Conservation (phyloP, 2,113 vertebrate species). For the Clarias gariepinus region DNA sequence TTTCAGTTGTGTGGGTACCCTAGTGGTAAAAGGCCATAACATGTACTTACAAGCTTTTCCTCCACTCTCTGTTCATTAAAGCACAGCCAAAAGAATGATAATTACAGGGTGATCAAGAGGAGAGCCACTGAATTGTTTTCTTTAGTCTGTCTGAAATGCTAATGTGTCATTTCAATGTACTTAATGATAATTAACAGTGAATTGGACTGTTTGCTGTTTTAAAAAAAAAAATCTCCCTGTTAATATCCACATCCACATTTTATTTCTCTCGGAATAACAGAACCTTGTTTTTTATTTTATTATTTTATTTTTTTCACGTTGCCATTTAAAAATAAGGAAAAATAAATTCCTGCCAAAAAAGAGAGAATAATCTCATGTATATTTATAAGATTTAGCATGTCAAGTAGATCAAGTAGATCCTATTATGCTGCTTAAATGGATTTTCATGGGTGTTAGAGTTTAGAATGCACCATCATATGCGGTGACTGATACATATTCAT, state of each 20-base stretch:
- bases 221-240: conserved; percentile 34
- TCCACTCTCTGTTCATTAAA: conserved; percentile 46
- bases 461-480: conserved; percentile 67
- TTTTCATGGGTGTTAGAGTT: conserved; percentile 74
- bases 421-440: conserved; percentile 75
- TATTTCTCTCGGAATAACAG: conserved; percentile 10
- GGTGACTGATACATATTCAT: conserved; percentile 73
- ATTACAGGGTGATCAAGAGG: conserved; percentile 62
- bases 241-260: conserved; percentile 36
- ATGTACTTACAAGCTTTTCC: conserved; percentile 24
- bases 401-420: conserved; percentile 71
- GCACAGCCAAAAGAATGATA: conserved; percentile 53
- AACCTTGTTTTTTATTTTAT: neutral
- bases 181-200: conserved; percentile 58
- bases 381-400: conserved; percentile 60
- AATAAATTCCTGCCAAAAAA: conserved; percentile 21
- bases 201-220: conserved; percentile 57
- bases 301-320: neutral
- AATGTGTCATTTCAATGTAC: conserved; percentile 59
- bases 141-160: conserved; percentile 61
- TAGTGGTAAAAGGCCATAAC: conserved; percentile 54
- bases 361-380: conserved; percentile 48
- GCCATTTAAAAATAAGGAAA: conserved; percentile 27
- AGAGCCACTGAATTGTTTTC: conserved; percentile 61
- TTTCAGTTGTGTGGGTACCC: conserved; percentile 51